Percentiles rank a stretch among this genome's conserved stretches.
Conservation (phyloP, 2,888 invertebrate genomes). For the Chydorus sphaericus region DNA sequence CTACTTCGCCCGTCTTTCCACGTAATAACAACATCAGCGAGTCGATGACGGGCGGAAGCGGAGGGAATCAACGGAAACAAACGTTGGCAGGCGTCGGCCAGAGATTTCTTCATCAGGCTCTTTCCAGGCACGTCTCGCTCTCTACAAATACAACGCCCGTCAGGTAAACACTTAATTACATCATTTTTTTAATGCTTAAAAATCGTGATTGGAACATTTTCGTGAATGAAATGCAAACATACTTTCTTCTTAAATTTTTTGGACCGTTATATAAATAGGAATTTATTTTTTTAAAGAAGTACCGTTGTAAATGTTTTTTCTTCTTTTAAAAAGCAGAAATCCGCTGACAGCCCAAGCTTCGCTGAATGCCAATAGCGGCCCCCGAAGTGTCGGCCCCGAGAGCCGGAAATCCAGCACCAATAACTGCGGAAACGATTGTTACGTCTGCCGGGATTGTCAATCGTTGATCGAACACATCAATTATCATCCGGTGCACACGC, state of each 20-base stretch:
- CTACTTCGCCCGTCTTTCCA: neutral
- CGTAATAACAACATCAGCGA: too few species aligned
- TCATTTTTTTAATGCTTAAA: too few species aligned
- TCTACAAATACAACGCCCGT: neutral
- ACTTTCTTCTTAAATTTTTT: too few species aligned
- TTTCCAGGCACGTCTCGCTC: neutral
- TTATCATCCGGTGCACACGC: neutral
- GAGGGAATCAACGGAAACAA: neutral
- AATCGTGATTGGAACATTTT: too few species aligned
- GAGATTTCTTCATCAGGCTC: neutral
- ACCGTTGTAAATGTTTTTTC: too few species aligned
- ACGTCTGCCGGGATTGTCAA: constrained; percentile 9
- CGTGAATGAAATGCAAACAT: too few species aligned
- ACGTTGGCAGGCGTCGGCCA: neutral
- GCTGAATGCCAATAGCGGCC: too few species aligned
- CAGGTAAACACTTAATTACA: too few species aligned
- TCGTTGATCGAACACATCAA: neutral
- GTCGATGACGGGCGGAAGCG: neutral
- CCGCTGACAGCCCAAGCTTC: neutral
- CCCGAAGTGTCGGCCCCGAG: neutral
- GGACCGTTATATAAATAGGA: too few species aligned
- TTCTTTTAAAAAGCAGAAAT: neutral
- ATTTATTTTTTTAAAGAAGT: too few species aligned
- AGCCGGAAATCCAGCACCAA: neutral
- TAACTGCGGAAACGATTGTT: neutral